Base-by-base conservation (phyloP, 2,797 vertebrate genomes). In the Dallia pectoralis region DNA sequence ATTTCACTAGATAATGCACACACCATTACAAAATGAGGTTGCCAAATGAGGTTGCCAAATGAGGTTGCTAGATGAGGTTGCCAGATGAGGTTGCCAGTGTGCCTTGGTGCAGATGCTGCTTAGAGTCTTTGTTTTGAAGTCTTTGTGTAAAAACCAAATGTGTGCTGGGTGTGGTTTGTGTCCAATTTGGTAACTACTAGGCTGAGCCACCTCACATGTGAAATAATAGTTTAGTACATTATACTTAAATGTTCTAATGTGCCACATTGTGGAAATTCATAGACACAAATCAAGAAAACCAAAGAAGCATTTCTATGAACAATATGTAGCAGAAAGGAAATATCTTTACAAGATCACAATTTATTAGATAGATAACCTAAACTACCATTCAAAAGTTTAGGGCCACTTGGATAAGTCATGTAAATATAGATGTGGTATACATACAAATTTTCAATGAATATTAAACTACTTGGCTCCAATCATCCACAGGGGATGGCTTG, bases 1-100 rank as follows among this genome's bases (percentile, higher is more conserved):
- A 92, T 91, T 91, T 87, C 80, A 79, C 89, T 81, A 81, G 87
- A 91, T 93, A 93, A 92, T 90, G 83, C 77, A 88, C 83, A 71
- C 90, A 89, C 90, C 91, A 89, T 92, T 90, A 86, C 74, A 79
- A 82, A 85, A 93, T 91, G 84, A 87, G 77, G 79, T 56, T 83
- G 85, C 83, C 84, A 69, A 85, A 93, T 91, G 84, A 87, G 77
- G 79, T 92, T 90, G 85, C 74, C 78, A 82, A 85, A 93, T 91
- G 84, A 87, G 77, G 79, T 92, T 90, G 85, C 74, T 78, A 82
- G 84, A 93, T 91, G 84, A 87, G 77, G 79, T 92, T 90, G 85
- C 74, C 78, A 82, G 84, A 93, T 91, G 84, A 87, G 77, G 79
- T 56, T 83, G 85, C 83, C 84, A 69, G 83, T 86, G 84, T 79